phyloP scores from a whole-genome alignment of 64 coral and sea anemone species.

The Dendronephthya gigantea region DNA sequence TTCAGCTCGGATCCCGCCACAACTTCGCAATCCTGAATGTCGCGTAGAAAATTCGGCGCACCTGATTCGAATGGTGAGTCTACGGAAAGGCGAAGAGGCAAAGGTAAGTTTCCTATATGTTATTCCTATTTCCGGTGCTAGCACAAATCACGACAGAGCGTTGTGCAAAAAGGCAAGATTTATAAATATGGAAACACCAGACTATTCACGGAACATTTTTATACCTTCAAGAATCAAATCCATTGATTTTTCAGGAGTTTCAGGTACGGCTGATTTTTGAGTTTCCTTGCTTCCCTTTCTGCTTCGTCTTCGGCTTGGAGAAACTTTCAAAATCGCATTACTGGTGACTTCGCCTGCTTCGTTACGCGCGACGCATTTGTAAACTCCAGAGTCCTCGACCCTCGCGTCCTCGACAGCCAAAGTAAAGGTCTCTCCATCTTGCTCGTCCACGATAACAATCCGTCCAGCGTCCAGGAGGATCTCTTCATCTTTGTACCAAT shows the following conservation, averaged over 20 bases:
- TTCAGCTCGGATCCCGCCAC: conserved; percentile 44
- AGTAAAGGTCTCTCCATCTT: conserved; percentile 11
- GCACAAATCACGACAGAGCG: too few species aligned
- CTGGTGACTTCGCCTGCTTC: neutral
- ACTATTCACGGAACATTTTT: too few species aligned
- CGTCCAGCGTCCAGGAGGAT: neutral
- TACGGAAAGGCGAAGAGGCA: too few species aligned
- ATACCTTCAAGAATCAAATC: neutral
- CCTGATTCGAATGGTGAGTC: neutral
- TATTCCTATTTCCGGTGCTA: too few species aligned
- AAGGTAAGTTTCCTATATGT: too few species aligned
- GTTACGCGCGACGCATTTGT: neutral
- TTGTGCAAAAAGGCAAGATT: too few species aligned
- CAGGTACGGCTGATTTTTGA: neutral
- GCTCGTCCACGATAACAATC: neutral
- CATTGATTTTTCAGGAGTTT: neutral
- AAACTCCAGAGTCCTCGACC: conserved; percentile 1
- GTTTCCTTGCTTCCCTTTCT: neutral
- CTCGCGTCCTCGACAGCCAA: neutral
- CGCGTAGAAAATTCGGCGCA: neutral
- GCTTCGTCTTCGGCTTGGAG: neutral
- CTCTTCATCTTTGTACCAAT: conserved; percentile 3
- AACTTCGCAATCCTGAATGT: conserved; percentile 17
- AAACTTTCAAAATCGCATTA: neutral
- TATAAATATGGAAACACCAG: too few species aligned